These are phyloP conservation scores for Hiodon tergisus DNA, from an alignment of 2,113 vertebrate genomes.

Conservation along the genomic window DNA sequence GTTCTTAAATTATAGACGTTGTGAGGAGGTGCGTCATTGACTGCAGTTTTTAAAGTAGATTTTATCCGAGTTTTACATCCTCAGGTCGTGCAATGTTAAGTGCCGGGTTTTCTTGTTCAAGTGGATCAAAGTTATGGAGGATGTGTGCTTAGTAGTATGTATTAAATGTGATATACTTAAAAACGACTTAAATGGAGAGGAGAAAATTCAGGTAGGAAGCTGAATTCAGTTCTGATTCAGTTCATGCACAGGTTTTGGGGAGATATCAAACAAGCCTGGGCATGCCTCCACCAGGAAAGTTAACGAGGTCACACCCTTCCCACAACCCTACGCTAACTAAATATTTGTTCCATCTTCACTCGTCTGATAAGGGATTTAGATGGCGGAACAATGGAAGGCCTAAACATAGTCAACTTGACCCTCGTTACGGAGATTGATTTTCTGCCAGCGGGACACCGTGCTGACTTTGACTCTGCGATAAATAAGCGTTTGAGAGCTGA, in stretches of 20 bases:
- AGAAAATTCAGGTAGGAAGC: neutral
- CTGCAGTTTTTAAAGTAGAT: too few relatives aligned
- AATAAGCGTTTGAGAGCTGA: too few relatives aligned
- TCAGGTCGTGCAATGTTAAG: too few relatives aligned
- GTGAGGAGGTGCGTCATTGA: too few relatives aligned
- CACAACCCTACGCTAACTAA: neutral
- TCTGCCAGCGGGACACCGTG: too few relatives aligned
- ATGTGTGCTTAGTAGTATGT: neutral
- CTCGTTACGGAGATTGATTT: too few relatives aligned
- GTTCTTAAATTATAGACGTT: too few relatives aligned
- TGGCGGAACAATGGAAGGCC: neutral
- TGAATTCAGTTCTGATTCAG: neutral
- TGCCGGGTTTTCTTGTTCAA: too few relatives aligned
- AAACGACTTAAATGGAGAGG: neutral
- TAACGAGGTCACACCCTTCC: neutral
- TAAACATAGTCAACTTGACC: neutral
- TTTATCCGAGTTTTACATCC: too few relatives aligned
- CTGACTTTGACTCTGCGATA: too few relatives aligned
- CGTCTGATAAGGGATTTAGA: neutral
- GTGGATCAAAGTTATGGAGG: too few relatives aligned
- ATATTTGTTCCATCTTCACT: neutral
- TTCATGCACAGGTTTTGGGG: conserved; percentile 5
- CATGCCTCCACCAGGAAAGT: conserved; percentile 8
- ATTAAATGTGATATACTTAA: neutral
- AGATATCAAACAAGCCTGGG: conserved; percentile 13